These are phyloP conservation scores for Campaea margaritaria DNA, from an alignment of 2,888 invertebrate genomes.

Conservation along the genomic window DNA sequence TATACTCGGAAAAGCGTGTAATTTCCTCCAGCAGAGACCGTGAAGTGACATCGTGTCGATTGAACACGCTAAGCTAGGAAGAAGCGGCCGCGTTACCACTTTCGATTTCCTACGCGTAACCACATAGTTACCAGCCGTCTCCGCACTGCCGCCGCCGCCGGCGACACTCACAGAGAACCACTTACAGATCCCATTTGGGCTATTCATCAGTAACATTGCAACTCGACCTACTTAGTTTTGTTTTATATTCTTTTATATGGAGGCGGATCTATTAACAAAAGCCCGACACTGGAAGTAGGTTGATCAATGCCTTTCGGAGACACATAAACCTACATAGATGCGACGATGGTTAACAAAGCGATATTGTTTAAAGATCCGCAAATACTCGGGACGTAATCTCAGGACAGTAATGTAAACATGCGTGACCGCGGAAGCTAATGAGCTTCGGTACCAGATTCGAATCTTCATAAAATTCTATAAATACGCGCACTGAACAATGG, in stretches of 20 bases:
- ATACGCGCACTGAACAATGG: slow-evolving; percentile 36
- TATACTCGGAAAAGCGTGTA: slow-evolving; percentile 22
- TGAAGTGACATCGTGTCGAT: slow-evolving; percentile 42
- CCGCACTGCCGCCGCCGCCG: slow-evolving; percentile 39
- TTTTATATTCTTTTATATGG: slow-evolving; percentile 25
- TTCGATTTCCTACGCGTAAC: slow-evolving; percentile 63
- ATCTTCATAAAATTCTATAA: slow-evolving; percentile 44
- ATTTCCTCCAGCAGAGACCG: slow-evolving; percentile 44
- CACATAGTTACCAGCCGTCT: slow-evolving; percentile 28
- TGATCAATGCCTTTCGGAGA: slow-evolving; percentile 29
- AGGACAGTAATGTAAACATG: slow-evolving; percentile 41
- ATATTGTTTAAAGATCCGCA: slow-evolving; percentile 38
- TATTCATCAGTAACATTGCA: slow-evolving; percentile 28
- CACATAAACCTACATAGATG: slow-evolving; percentile 23
- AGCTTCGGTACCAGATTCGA: slow-evolving; percentile 36
- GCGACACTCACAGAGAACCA: slow-evolving; percentile 31
- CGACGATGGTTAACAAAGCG: slow-evolving; percentile 20
- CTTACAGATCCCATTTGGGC: slow-evolving; percentile 25
- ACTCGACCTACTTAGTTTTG: slow-evolving; percentile 29
- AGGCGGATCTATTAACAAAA: slow-evolving; percentile 26
- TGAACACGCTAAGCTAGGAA: slow-evolving; percentile 52
- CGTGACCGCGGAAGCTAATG: slow-evolving; percentile 38
- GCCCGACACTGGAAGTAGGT: slow-evolving; percentile 22
- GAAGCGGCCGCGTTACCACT: slow-evolving; percentile 58
- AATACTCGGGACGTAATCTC: slow-evolving; percentile 29